Evolutionary conservation across 2,888 invertebrate species (phyloP), one percentile per base, ranked within the genome.

Genomic region (Nomada hirtipes): DNA sequence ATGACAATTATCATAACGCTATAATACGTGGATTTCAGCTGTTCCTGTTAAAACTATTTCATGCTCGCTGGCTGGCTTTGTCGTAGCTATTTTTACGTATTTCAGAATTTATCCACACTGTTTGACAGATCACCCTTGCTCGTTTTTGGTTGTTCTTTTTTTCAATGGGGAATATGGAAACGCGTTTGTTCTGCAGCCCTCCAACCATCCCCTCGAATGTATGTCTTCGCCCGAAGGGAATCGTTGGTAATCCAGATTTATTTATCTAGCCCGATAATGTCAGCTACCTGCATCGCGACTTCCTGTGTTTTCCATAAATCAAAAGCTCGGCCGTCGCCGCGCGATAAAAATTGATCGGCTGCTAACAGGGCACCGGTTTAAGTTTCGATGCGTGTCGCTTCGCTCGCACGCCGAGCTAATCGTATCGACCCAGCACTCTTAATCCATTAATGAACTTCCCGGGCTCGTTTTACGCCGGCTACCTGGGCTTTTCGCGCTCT

Each of bases 391-490:
- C 83, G 80, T 82, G 86, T 86, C 83, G 87, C 68, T 73, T 50
- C 53, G 76, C 72, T 77, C 87, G 76, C 85, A 26, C 13, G 57
- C 20, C 57, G 26, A 11, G 84, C 88, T 89, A 91, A 91, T 90
- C 90, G 89, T 85, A 91, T 91, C 89, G 89, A 91, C 90, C 88
- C 86, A 87, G 83, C 86, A 89, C 90, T 89, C 89, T 91, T 91
- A 91, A 91, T 91, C 91, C 91, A 90, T 91, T 91, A 91, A 91
- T 91, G 91, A 91, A 91, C 91, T 90, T 87, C 84, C 87, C 88
- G 71, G 82, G 84, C 87, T 86, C 85, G 89, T 90, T 89, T 89
- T 88, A 88, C 85, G 79, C 88, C 69, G 79, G 84, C 82, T 86
- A 88, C 71, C 85, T 84, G 76, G 83, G 86, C 86, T 87, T 89